Conservation (phyloP, 2,113 vertebrate genomes). For the Crotalus tigris region DNA sequence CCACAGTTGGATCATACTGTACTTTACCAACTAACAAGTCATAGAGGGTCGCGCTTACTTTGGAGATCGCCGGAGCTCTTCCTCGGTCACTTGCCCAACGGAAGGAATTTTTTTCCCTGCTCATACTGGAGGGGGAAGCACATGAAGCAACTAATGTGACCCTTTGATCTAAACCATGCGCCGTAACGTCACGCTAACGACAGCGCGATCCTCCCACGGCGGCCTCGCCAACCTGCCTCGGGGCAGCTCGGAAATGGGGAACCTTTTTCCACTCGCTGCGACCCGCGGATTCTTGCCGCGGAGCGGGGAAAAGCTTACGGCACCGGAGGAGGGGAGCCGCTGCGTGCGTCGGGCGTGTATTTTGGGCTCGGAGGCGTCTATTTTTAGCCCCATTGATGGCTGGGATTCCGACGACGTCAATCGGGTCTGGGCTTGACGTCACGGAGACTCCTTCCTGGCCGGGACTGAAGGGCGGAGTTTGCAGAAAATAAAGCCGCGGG, state of each 20-base stretch:
- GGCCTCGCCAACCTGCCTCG: not conserved
- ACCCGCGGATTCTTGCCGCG: not conserved
- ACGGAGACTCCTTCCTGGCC: constrained; percentile 44
- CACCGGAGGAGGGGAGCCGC: not conserved
- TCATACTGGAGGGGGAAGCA: not conserved
- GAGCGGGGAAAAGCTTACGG: not conserved
- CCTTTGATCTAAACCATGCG: not conserved
- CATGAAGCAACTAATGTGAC: not conserved
- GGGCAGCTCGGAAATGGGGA: not conserved
- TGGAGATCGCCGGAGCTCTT: not conserved
- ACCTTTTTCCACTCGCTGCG: not conserved
- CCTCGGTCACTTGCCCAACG: not conserved
- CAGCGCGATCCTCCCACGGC: not conserved
- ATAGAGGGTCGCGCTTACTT: not conserved
- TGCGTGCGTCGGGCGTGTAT: constrained; percentile 6
- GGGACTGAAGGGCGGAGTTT: constrained; percentile 7
- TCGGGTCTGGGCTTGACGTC: constrained; percentile 52
- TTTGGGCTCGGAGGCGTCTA: constrained; percentile 36
- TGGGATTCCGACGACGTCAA: constrained; percentile 71
- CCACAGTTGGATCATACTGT: not conserved
- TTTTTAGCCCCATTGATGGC: constrained; percentile 54
- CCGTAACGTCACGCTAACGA: not conserved
- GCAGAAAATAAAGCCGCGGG: constrained; percentile 26
- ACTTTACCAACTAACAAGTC: not conserved
- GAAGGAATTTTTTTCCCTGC: not conserved